Base-by-base conservation (phyloP, 2,888 invertebrate genomes). In the Drosophila affinis region DNA sequence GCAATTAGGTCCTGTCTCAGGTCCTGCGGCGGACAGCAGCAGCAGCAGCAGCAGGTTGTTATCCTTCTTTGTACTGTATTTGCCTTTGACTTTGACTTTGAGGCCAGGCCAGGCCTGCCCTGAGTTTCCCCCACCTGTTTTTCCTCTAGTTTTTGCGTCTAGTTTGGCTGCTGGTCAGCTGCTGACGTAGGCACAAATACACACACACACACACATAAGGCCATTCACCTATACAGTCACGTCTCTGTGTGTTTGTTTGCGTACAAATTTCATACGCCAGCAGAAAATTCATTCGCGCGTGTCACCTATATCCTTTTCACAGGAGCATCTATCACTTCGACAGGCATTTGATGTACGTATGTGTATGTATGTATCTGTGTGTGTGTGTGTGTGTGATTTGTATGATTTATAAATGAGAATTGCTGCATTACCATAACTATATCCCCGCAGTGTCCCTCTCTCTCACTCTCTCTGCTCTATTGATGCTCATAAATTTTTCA, bases 211-310 rank as follows among this genome's bases (percentile, higher is more conserved):
- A 62, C 54, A 58, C 24, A 32, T 24, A 54, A 18, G 18, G 9
- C 18, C 17, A 18, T n/a, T 48, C 62, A 62, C 62, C 64, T 47
- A 46, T 14, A 51, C 24, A 32, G 54, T 54, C 29, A 44, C 17
- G 55, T 49, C 1, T 27, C 27, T 47, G 69, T 61, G 61, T 34
- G 54, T 62, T 24, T 24, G 83, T 75, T 75, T 72, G 86, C 70
- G 83, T 75, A 83, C 67, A 86, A 86, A 83, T 77, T 77, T 71
- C 81, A 86, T 75, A 77, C 75, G 87, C 83, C 84, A 81, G 84
- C 81, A 86, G 68, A 78, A 81, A 81, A 79, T 80, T 86, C 65
- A 83, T 79, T 83, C 72, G 81, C 81, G 84, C 78, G 83, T 86
- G 87, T 32, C 5, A 3, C n/a, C 60, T 10, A 10, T 1, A n/a